Evolutionary conservation across 2,113 vertebrate genomes (phyloP), one percentile per base, ranked within the genome.

Genomic region (Nesogale talazaci): DNA sequence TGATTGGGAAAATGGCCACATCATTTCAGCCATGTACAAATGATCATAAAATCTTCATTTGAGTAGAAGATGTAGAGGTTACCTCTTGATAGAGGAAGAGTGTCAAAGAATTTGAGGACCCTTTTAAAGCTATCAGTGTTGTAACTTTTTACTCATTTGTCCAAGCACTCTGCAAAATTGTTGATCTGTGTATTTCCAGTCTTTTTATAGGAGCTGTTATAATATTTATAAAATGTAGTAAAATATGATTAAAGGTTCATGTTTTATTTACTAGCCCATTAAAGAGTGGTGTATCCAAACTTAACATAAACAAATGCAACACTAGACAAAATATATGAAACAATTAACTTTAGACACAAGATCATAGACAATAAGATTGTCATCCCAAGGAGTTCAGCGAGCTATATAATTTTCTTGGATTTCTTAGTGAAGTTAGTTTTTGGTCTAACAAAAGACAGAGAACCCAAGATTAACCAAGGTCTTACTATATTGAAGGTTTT

Each of bases 111-210:
- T 87, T 67, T 67, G 10, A 9, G 11, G 17, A 16, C 63, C 88
- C 14, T 78, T 69, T 79, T 83, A 94, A 95, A 86, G 20, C 46
- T 84, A 52, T 36, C 8, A 88, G 25, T 79, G 83, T 16, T 85
- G 7, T 63, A 83, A 67, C 6, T 59, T 93, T 80, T 27, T 42
- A 81, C 69, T 91, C 77, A 22, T 87, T 84, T 90, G 12, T n/a
- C 23, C 67, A 90, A 85, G 40, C 27, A 77, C 72, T 84, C 52
- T 79, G n/a, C 31, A 7, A 7, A 57, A 69, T 90, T 22, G 46
- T 52, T 52, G 46, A 12, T 5, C 46, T 52, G 46, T 52, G 9
- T 52, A 59, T 77, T 76, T 79, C 52, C 81, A 74, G 69, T 1
- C 67, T 91, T 72, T 88, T 61, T 31, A 69, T 20, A 87, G 15